Evolutionary conservation across 2,888 invertebrate genomes (phyloP).

Genomic region (Unio pictorum): DNA sequence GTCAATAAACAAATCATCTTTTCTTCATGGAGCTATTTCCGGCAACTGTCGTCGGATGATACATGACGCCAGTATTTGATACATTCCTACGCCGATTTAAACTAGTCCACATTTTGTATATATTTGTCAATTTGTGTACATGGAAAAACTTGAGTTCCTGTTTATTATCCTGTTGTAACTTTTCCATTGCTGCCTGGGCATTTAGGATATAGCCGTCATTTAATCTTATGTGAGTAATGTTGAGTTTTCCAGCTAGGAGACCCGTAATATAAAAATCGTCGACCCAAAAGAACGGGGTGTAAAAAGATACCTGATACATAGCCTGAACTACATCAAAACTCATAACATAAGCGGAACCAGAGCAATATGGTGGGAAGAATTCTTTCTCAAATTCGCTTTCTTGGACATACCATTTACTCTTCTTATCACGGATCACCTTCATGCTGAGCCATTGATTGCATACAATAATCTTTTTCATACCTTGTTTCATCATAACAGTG

Average conservation of each 20-base stretch:
- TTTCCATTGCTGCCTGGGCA: slow-evolving; percentile 51
- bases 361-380: slow-evolving; percentile 72
- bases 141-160: slow-evolving; percentile 65
- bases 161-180: slow-evolving; percentile 53
- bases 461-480: slow-evolving; percentile 52
- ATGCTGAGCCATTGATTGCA: slow-evolving; percentile 70
- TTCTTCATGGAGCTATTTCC: too few species aligned
- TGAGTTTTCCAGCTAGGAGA: slow-evolving; percentile 74
- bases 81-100: slow-evolving; percentile 27
- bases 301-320: slow-evolving; percentile 78
- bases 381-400: slow-evolving; percentile 68
- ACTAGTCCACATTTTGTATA: slow-evolving; percentile 58
- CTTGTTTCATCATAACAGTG: slow-evolving; percentile 26
- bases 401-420: slow-evolving; percentile 72
- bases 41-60: too few species aligned
- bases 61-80: neutral
- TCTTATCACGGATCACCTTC: slow-evolving; percentile 69
- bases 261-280: slow-evolving; percentile 92
- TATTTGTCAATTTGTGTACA: slow-evolving; percentile 60
- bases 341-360: slow-evolving; percentile 74
- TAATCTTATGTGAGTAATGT: slow-evolving; percentile 53
- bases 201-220: slow-evolving; percentile 65
- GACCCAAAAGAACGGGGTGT: slow-evolving; percentile 88
- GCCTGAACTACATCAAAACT: slow-evolving; percentile 78
- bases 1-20: too few species aligned